Conservation (phyloP, 2,113 vertebrate genomes). For the Mobula birostris region DNA sequence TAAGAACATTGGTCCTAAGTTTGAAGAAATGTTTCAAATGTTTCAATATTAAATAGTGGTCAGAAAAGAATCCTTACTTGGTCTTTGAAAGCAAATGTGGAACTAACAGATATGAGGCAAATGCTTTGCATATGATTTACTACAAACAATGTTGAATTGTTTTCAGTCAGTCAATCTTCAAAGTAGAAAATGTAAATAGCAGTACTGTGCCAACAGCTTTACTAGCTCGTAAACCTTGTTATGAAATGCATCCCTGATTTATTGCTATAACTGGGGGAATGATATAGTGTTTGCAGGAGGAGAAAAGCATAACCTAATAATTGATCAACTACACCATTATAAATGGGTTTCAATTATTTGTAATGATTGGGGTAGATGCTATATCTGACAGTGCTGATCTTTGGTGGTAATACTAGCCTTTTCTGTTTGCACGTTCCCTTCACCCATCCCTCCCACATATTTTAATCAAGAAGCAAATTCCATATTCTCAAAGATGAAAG, state of each 20-base stretch:
- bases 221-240: neutral
- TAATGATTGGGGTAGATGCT: neutral
- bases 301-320: neutral
- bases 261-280: neutral
- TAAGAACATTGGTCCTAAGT: neutral
- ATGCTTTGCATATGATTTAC: neutral
- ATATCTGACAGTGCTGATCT: neutral
- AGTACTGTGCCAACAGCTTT: neutral
- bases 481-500: neutral
- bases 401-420: neutral
- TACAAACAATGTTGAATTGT: neutral
- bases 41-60: neutral
- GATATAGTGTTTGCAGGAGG: neutral
- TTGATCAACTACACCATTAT: neutral
- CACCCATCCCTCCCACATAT: neutral
- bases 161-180: neutral
- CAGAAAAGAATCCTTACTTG: neutral
- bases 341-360: neutral
- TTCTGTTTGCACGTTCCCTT: neutral
- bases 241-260: neutral
- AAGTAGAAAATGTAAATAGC: neutral
- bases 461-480: conserved; percentile 6
- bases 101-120: neutral
- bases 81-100: neutral
- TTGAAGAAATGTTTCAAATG: neutral